Base-by-base conservation (phyloP, 2,797 vertebrate species). In the Fratercula arctica region DNA sequence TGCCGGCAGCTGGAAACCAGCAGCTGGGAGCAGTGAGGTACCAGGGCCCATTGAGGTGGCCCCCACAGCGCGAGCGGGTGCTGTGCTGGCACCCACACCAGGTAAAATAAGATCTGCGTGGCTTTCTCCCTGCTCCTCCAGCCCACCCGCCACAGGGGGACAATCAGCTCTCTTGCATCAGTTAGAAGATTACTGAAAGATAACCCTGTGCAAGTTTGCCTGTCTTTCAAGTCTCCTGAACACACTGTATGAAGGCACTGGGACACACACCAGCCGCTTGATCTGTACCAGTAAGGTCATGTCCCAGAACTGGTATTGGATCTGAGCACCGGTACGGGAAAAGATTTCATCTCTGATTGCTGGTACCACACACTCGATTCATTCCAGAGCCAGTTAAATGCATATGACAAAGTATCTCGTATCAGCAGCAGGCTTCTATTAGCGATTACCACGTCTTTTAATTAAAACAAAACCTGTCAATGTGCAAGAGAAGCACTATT, bases 21-120 rank as follows among this genome's bases (percentile, higher is more conserved):
- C 19, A 2, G 37, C 61, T 29, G 1, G 2, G 43, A 26, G 78
- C 46, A 1, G 46, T 0, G 10, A 1, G 12, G 8, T 4, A 33
- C 16, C 8, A 1, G 2, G 68, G 60, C 39, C 46, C 31, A 0
- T 4, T 0, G 29, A 28, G 33, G 37, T 2, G 33, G 16, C 17
- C 33, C 31, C 37, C 8, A 3, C 63, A 8, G 26, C 19, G 4
- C 48, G 4, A 8, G 61, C 31, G 26, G 11, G 46, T 20, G 20
- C 20, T 2, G 61, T 2, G 64, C 24, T 3, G 43, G 18, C 79
- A n/a, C 7, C 29, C 54, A 2, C 54, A 2, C 16, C 25, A 13
- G n/a, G 5, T 19, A 15, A 17, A 14, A 6, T 4, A 4, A 20
- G 20, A 14, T 11, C 37, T 24, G 26, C 53, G 4, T 4, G 45